Evolutionary conservation across 2,797 vertebrate genomes (phyloP), one percentile per base, ranked within the genome.

Genomic region (Pipistrellus pygmaeus): DNA sequence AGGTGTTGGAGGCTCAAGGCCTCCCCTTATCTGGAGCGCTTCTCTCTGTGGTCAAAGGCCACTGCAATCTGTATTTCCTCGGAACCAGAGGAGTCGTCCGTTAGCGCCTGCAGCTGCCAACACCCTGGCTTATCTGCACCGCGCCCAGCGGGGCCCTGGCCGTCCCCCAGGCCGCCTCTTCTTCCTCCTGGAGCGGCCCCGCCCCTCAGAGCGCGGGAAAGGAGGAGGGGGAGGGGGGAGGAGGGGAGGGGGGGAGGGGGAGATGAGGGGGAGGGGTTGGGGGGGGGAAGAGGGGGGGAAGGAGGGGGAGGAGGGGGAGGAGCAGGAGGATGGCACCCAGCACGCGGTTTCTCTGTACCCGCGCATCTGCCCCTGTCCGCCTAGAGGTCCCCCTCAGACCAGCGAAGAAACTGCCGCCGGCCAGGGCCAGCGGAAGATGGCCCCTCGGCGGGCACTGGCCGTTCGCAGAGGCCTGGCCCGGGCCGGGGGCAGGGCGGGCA

Each of bases 171-270:
- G 35, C 20, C 57, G 20, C 13, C 71, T 27, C 9, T 81, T 27
- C 9, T 81, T 69, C 78, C 93, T 90, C 90, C 85, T 38, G 46
- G 71, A 68, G 48, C 41, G 15, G 6, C 71, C 73, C 53, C 53
- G 93, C 72, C 80, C 81, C 6, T 6, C 32, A 80, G 75, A 8
- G 0, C 30, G 11, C 66, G 78, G 30, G 23, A 4, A 2, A 44
- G 44, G 44, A 11, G 44, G 44, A 44, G 44, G 44, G 44, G 44
- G 9, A 10, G 44, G 44, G 9, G 44, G 44, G 44, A 44, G 44
- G 44, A 44, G 44, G 44, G 10, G 4, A 44, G 44, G 10, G 44
- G 0, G 4, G 5, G 12, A 0, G 30, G 4, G 12, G 10, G 8
- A 11, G 44, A 9, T 44, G 6, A 44, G 41, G 44, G 5, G 44